Conservation (phyloP, 2,888 invertebrate genomes). For the Dione juno region DNA sequence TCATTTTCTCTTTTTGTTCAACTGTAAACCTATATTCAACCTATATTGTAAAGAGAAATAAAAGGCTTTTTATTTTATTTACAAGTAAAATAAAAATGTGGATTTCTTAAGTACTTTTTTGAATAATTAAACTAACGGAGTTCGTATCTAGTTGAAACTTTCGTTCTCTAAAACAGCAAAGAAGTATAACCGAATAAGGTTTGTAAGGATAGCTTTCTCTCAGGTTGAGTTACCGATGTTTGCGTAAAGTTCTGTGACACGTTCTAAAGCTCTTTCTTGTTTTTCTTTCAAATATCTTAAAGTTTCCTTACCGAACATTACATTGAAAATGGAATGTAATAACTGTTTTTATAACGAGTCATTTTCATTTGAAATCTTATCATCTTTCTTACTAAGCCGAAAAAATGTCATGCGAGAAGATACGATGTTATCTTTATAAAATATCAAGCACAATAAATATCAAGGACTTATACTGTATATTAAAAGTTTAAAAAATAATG, state of each 20-base stretch:
- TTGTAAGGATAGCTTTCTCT: conserved; percentile 28
- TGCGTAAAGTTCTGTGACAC: conserved; percentile 24
- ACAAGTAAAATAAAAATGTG: no score
- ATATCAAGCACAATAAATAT: not conserved
- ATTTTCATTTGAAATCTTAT: not conserved
- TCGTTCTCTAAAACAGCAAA: conserved; percentile 7
- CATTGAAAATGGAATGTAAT: not conserved
- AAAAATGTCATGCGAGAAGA: conserved; percentile 2
- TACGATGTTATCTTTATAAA: not conserved
- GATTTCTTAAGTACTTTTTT: conserved; percentile 2
- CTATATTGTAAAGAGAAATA: no score
- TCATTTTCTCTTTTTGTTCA: no score
- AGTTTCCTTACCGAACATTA: not conserved
- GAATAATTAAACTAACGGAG: conserved; percentile 16
- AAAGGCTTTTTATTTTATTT: no score
- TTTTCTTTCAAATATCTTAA: conserved; percentile 15
- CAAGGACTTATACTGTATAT: not conserved
- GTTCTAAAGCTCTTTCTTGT: not conserved
- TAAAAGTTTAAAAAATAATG: not conserved
- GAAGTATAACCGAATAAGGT: conserved; percentile 16
- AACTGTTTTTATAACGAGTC: conserved; percentile 1
- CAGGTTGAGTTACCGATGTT: conserved; percentile 21
- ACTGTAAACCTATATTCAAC: no score
- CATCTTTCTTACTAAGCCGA: not conserved
- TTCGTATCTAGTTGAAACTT: conserved; percentile 21